Conservation (phyloP, 2,888 invertebrate species). For the Cartodere bifasciata region DNA sequence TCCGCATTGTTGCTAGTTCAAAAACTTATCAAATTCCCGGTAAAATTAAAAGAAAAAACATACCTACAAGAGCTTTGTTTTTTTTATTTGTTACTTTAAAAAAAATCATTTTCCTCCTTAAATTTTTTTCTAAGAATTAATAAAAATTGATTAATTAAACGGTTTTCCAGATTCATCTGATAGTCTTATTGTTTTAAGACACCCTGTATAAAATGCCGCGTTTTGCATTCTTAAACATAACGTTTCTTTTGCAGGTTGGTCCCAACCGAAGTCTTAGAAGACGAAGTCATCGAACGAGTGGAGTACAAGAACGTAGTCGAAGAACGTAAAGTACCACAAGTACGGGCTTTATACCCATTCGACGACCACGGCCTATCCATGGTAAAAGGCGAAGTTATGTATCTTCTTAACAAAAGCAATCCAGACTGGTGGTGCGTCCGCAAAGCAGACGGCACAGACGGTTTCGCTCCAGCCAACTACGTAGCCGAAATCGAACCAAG, state of each 20-base stretch:
- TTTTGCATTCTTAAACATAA: no score
- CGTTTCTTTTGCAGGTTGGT: slow-evolving; percentile 45
- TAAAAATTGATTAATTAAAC: no score
- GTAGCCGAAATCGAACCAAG: slow-evolving; percentile 85
- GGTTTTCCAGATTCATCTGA: no score
- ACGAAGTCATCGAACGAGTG: slow-evolving; percentile 73
- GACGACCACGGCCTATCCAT: slow-evolving; percentile 86
- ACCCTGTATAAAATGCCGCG: no score
- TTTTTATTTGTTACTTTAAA: no score
- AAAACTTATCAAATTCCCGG: no score
- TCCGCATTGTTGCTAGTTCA: no score
- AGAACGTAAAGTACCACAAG: slow-evolving; percentile 78
- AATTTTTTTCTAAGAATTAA: no score
- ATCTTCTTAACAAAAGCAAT: slow-evolving; percentile 87
- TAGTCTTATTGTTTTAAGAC: no score
- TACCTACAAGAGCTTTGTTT: no score
- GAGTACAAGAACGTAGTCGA: slow-evolving; percentile 80
- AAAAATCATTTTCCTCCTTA: no score
- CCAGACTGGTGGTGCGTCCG: slow-evolving; percentile 99
- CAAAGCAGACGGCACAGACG: slow-evolving; percentile 81
- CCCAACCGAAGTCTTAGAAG: slow-evolving; percentile 87
- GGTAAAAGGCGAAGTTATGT: slow-evolving; percentile 82
- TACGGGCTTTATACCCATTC: slow-evolving; percentile 77
- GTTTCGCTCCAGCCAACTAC: slow-evolving; percentile 96
- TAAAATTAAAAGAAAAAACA: no score